These are phyloP conservation scores for Eriocheir sinensis DNA, from an alignment of 1,140 invertebrate species.

Conservation along the genomic window DNA sequence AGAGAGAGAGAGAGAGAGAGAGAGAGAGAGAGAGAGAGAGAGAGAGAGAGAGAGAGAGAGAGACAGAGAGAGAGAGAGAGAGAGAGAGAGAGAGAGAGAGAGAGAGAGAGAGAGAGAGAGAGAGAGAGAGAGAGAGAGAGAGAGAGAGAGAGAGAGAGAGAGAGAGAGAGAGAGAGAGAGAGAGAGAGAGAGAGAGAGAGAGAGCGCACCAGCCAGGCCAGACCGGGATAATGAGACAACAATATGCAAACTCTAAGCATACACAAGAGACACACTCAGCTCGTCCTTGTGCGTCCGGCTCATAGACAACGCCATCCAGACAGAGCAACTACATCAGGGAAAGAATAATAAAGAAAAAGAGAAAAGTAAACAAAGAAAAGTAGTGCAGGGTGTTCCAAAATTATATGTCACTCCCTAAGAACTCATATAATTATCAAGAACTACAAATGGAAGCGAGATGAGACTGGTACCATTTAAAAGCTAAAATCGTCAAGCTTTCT, in stretches of 20 bases:
- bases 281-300: background rate
- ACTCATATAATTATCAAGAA: conserved; percentile 11
- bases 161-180: background rate
- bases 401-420: background rate
- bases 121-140: background rate
- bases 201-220: background rate
- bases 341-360: background rate
- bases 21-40: conserved; percentile 20
- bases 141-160: background rate
- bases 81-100: background rate
- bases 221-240: background rate
- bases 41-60: background rate
- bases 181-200: background rate
- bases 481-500: background rate
- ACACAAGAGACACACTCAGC: background rate
- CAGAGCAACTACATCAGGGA: no score
- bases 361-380: background rate
- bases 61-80: background rate
- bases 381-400: background rate
- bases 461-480: background rate
- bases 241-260: background rate
- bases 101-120: background rate
- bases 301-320: no score
- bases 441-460: background rate
- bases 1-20: background rate